phyloP scores from a whole-genome alignment of 92 coral and sea anemone genomes.

The Porites rus region DNA sequence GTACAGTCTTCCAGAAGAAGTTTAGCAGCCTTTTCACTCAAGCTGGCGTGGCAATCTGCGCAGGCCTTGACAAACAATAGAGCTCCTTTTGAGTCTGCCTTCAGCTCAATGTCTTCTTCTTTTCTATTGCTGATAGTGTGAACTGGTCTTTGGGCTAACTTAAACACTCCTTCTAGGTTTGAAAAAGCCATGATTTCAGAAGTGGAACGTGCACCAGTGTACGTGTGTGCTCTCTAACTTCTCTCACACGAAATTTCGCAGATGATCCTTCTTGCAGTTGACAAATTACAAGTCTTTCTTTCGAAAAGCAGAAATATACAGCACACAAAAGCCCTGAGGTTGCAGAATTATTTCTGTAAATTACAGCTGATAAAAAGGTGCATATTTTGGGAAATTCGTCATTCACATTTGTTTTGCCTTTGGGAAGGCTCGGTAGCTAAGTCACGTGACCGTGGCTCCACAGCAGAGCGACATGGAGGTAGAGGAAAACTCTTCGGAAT shows the following conservation, averaged over 20 bases:
- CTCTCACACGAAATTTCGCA: neutral
- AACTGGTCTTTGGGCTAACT: slow-evolving; percentile 64
- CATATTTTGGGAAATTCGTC: neutral
- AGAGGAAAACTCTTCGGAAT: slow-evolving; percentile 18
- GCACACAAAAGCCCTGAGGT: neutral
- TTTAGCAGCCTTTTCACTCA: slow-evolving; percentile 84
- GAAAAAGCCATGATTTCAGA: slow-evolving; percentile 22
- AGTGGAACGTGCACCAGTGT: neutral
- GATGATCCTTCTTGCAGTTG: neutral
- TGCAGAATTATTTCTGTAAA: slow-evolving; percentile 11
- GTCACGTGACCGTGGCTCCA: neutral
- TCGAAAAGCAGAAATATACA: neutral
- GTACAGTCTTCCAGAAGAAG: slow-evolving; percentile 84
- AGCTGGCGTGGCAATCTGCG: slow-evolving; percentile 71
- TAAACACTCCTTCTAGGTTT: slow-evolving; percentile 39
- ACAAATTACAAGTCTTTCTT: neutral
- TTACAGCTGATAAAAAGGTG: neutral
- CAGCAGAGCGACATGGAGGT: slow-evolving; percentile 9
- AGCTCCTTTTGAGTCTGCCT: slow-evolving; percentile 62
- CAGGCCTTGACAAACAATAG: slow-evolving; percentile 82
- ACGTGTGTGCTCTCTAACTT: neutral
- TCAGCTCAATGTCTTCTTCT: slow-evolving; percentile 79
- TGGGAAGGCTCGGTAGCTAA: slow-evolving; percentile 26
- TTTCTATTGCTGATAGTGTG: slow-evolving; percentile 70
- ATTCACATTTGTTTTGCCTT: neutral